These are phyloP conservation scores for Sarcophaga rosellei DNA, from an alignment of 2,888 invertebrate genomes.

Conservation along the genomic window DNA sequence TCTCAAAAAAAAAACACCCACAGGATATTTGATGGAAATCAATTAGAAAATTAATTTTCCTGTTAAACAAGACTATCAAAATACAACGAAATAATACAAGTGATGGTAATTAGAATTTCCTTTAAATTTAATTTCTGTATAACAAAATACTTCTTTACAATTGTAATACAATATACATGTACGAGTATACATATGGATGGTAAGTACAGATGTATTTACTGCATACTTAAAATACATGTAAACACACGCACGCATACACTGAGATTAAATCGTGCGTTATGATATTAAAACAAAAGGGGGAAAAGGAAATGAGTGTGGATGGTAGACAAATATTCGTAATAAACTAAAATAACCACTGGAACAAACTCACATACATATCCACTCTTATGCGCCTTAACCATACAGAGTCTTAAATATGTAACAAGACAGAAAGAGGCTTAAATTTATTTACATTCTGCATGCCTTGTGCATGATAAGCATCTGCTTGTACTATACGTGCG, in stretches of 20 bases:
- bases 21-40: background rate
- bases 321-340: no score
- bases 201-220: background rate
- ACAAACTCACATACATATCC: background rate
- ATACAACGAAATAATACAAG: background rate
- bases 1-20: background rate
- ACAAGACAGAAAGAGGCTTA: no score
- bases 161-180: background rate
- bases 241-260: background rate
- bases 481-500: no score
- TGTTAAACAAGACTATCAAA: background rate
- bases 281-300: no score
- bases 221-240: background rate
- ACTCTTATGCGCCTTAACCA: background rate
- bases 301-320: no score
- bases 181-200: background rate
- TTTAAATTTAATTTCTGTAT: background rate
- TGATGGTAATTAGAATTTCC: background rate
- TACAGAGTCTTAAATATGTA: no score
- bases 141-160: background rate
- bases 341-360: background rate
- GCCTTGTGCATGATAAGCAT: slow-evolving; percentile 7
- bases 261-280: background rate
- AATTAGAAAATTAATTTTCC: background rate
- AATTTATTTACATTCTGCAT: no score